Evolutionary conservation across 92 coral and sea anemone species (phyloP).

Genomic region (Anthopleura xanthogrammica): DNA sequence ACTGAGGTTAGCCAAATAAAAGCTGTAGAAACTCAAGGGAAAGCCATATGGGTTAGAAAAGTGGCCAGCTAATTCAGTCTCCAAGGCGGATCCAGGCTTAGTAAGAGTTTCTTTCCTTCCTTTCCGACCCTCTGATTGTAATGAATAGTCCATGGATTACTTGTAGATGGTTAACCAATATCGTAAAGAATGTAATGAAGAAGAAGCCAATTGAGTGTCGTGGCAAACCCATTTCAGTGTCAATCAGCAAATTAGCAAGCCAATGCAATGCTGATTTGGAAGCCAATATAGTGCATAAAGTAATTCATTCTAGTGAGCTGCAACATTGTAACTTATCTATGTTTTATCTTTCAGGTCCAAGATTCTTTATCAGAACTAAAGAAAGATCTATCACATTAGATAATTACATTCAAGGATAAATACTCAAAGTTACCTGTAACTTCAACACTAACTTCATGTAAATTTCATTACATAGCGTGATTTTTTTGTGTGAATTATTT

Average conservation of each 20-base stretch:
- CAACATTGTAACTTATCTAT: not conserved
- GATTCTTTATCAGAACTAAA: constrained; percentile 66
- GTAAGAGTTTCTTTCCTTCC: too few relatives aligned
- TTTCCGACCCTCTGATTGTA: too few relatives aligned
- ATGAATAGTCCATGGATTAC: too few relatives aligned
- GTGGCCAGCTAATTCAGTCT: too few relatives aligned
- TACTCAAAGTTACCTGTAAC: not conserved
- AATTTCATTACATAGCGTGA: not conserved
- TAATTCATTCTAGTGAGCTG: too few relatives aligned
- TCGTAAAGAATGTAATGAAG: not conserved
- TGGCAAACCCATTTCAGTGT: constrained; percentile 11
- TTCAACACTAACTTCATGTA: not conserved
- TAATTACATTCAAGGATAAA: not conserved
- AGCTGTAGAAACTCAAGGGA: not conserved
- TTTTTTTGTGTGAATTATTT: too few relatives aligned
- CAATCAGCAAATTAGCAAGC: not conserved
- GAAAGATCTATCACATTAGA: constrained; percentile 47
- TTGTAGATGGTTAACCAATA: too few relatives aligned
- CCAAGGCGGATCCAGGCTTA: too few relatives aligned
- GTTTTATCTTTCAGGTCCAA: constrained; percentile 65
- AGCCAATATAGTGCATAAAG: not conserved
- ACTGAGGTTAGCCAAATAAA: not conserved
- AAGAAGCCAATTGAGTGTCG: not conserved
- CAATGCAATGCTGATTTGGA: not conserved
- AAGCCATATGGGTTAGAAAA: too few relatives aligned